Conservation (phyloP, 2,113 vertebrate genomes). For the Xyliphius kryptos region DNA sequence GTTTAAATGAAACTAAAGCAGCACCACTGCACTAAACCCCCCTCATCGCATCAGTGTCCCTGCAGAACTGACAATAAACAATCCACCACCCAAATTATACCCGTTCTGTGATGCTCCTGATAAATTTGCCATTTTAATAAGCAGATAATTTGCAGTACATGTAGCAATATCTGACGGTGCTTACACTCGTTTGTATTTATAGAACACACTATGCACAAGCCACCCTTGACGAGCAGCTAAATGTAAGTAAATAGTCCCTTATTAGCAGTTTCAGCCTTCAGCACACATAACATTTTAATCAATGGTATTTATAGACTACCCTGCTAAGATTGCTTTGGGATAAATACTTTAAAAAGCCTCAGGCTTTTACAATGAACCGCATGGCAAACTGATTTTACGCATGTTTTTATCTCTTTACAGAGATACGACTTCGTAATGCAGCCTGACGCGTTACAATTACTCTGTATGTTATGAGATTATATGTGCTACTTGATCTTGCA, state of each 20-base stretch:
- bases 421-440: background rate
- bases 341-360: slow-evolving; percentile 2
- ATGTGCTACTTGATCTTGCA: background rate
- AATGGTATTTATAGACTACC: slow-evolving; percentile 6
- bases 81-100: too few species aligned
- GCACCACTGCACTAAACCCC: too few species aligned
- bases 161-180: too few species aligned
- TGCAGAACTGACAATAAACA: too few species aligned
- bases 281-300: slow-evolving; percentile 3
- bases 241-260: slow-evolving; percentile 45
- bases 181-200: slow-evolving; percentile 8
- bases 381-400: slow-evolving; percentile 1
- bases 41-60: too few species aligned
- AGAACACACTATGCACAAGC: slow-evolving; percentile 22
- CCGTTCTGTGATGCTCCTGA: too few species aligned
- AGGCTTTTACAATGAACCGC: slow-evolving; percentile 1
- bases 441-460: background rate
- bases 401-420: background rate
- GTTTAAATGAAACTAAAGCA: too few species aligned
- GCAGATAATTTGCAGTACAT: too few species aligned
- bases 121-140: too few species aligned
- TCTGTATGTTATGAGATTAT: background rate
- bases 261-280: background rate
- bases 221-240: slow-evolving; percentile 28
- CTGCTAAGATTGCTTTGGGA: background rate